Conservation (phyloP, 2,888 invertebrate genomes). For the Hydropsyche betteni region DNA sequence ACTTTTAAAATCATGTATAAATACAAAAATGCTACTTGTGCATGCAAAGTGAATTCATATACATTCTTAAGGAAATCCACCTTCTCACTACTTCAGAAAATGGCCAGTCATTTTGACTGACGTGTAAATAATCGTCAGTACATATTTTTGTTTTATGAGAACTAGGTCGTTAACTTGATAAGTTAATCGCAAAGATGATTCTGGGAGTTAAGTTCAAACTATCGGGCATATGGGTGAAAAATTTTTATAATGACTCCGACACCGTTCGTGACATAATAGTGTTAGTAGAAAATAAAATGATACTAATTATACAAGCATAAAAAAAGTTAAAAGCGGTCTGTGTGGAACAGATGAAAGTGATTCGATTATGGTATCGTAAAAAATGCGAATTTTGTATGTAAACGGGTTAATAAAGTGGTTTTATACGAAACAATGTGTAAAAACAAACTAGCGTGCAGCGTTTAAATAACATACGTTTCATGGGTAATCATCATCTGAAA, state of each 20-base stretch:
- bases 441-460: neutral
- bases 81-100: too few species aligned
- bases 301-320: too few species aligned
- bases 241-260: neutral
- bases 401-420: conserved; percentile 11
- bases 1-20: too few species aligned
- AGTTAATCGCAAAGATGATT: neutral
- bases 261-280: neutral
- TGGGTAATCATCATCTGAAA: too few species aligned
- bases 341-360: neutral
- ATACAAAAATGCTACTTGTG: too few species aligned
- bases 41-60: too few species aligned
- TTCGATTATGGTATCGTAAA: neutral
- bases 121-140: neutral
- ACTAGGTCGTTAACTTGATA: neutral
- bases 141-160: neutral
- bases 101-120: too few species aligned
- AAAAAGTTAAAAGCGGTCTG: too few species aligned
- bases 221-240: neutral
- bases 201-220: neutral
- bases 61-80: too few species aligned
- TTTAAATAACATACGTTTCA: neutral
- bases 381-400: conserved; percentile 3
- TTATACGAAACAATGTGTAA: neutral
- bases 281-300: too few species aligned